A percentile compares a stretch with the other conserved stretches of the same genome.
phyloP scores from a whole-genome alignment of 2,888 invertebrate species.

The Drosophila dives region DNA sequence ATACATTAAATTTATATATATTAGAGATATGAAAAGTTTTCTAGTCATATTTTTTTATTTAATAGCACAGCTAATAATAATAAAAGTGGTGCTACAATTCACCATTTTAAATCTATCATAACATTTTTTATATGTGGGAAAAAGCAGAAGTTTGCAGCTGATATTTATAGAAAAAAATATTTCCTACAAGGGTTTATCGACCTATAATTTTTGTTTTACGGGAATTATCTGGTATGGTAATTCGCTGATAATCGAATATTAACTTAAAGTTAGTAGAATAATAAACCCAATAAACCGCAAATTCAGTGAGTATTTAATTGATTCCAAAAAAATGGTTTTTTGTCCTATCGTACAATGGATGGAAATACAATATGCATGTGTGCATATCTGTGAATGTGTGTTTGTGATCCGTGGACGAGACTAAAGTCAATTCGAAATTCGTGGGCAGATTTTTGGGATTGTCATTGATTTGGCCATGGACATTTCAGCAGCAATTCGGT shows the following conservation, averaged over 20 bases:
- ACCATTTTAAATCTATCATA: too few species aligned
- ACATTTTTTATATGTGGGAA: neutral
- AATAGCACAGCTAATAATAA: neutral
- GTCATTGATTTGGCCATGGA: conserved; percentile 68
- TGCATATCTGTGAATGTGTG: neutral
- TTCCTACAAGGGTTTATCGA: neutral
- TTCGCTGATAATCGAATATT: neutral
- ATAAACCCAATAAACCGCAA: neutral
- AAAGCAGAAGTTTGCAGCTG: neutral
- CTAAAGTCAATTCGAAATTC: conserved; percentile 67
- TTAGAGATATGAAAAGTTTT: neutral
- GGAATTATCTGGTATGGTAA: neutral
- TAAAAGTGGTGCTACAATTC: too few species aligned
- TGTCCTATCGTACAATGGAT: conserved; percentile 1
- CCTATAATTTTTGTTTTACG: neutral
- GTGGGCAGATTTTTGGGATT: conserved; percentile 56
- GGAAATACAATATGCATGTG: conserved; percentile 38
- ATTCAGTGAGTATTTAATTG: neutral
- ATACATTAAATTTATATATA: too few species aligned
- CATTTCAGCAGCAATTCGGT: conserved; percentile 42
- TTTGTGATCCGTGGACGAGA: neutral
- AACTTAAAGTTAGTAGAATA: neutral
- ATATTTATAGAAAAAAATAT: neutral
- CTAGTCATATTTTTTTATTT: neutral
- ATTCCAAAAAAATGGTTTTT: neutral